Conservation (phyloP, 2,797 vertebrate species). For the Gouania willdenowi region DNA sequence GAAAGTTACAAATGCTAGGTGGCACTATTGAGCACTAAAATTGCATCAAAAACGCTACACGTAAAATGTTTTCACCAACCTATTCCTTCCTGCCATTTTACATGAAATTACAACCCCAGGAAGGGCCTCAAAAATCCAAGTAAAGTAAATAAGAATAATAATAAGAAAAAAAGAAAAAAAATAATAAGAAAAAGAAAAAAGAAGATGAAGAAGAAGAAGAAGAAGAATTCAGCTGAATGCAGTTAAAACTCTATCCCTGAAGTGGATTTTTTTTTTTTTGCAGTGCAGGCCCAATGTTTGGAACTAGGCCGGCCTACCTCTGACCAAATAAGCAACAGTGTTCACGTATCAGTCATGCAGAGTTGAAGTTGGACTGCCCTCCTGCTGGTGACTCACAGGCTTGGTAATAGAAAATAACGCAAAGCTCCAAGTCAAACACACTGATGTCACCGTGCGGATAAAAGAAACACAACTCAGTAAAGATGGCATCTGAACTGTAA, state of each 20-base stretch:
- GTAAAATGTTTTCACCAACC: no score
- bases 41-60: no score
- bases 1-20: no score
- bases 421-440: slow-evolving; percentile 31
- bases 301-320: slow-evolving; percentile 52
- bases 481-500: background rate
- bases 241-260: background rate
- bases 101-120: no score
- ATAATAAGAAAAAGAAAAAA: no score
- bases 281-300: slow-evolving; percentile 62
- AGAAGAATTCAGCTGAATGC: accelerated
- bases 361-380: slow-evolving; percentile 8
- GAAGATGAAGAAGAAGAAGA: no score
- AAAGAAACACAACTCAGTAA: slow-evolving; percentile 28
- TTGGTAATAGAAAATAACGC: slow-evolving; percentile 69
- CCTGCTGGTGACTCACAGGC: slow-evolving; percentile 60
- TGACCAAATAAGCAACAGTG: slow-evolving; percentile 53
- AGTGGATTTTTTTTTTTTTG: slow-evolving; percentile 35
- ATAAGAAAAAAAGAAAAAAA: no score
- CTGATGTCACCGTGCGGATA: slow-evolving; percentile 65
- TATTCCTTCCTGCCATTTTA: no score
- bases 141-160: no score
- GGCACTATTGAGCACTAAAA: no score
- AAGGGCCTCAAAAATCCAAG: no score
- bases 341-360: slow-evolving; percentile 29